These are phyloP conservation scores for Cyphomyrmex costatus DNA, from an alignment of 1,140 invertebrate species.

Conservation along the genomic window DNA sequence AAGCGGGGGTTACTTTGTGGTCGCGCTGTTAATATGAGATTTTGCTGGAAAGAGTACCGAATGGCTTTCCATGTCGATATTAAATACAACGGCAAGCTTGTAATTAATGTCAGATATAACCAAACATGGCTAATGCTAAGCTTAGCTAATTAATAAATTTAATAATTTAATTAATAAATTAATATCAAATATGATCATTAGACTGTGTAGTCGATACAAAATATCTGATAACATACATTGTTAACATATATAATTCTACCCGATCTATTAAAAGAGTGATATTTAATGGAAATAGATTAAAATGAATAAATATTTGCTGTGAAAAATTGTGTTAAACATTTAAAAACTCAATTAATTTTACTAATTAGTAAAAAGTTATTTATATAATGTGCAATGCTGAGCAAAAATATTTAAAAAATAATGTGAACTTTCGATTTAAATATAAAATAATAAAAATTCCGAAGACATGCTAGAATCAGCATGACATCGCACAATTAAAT, in stretches of 20 bases:
- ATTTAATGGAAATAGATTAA: background rate
- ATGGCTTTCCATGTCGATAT: conserved; percentile 3
- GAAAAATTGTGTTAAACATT: background rate
- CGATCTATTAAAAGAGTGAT: background rate
- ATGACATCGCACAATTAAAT: background rate
- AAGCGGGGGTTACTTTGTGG: conserved; percentile 52
- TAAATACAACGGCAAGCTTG: conserved; percentile 28
- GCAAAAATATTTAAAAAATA: conserved; percentile 4
- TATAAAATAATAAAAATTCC: background rate
- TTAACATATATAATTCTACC: conserved; percentile 1
- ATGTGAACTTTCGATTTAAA: background rate
- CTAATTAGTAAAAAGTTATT: background rate
- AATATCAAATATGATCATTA: background rate
- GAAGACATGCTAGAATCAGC: background rate
- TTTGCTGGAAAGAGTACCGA: conserved; percentile 44
- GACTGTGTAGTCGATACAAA: background rate
- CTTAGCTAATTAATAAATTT: conserved; percentile 26
- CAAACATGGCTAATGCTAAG: conserved; percentile 14
- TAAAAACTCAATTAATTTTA: background rate
- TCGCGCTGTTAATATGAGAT: conserved; percentile 16
- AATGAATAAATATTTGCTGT: background rate
- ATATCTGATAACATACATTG: background rate
- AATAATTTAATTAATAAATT: too few relatives aligned
- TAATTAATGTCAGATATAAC: conserved; percentile 32
- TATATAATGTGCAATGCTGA: background rate